Base-by-base conservation (phyloP, 2,797 vertebrate species). In the Myotis vivesi region DNA sequence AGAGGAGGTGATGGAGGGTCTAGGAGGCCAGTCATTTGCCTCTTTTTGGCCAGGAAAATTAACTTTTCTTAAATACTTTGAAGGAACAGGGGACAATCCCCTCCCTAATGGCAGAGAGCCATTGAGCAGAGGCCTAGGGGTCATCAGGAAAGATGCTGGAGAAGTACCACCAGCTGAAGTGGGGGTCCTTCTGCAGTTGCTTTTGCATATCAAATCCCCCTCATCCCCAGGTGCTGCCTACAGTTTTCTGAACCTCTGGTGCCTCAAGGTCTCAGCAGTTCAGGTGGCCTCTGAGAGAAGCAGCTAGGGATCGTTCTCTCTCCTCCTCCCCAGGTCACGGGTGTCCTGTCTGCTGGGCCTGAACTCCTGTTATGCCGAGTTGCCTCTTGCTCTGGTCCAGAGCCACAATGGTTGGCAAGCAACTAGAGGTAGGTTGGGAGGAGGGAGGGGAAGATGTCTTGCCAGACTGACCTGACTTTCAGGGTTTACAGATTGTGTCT, bases 321-420 rank as follows among this genome's bases (percentile, higher is more conserved):
- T 28, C 6, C 20, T 36, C 22, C 44, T 23, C 69, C 62, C 57
- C 41, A 22, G 11, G 7, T 38, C 28, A 20, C 4, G 17, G n/a
- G 22, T 44, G 66, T 19, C 38, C 57, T 25, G 0, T 53, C 23
- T 82, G 75, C 55, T 19, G 25, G 71, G 20, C 51, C 77, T 87
- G 91, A 44, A 13, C 59, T 36, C 49, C 33, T 25, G 28, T 44
- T 44, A 51, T 41, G 41, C 41, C 36, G 19, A 71, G 57, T 57
- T 44, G 57, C 51, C 44, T 88, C 66, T 79, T 53, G n/a, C 71
- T 71, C 59, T 75, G 72, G 66, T 87, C 77, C 41, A 64, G 77
- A 77, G 57, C 33, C 68, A 46, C 10, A 41, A 51, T 71, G 90
- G 87, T 93, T 96, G 69, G 73, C 68, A 33, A 41, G 83, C 73